Evolutionary conservation across 2,113 vertebrate genomes (phyloP).

Genomic region (Nipponia nippon): DNA sequence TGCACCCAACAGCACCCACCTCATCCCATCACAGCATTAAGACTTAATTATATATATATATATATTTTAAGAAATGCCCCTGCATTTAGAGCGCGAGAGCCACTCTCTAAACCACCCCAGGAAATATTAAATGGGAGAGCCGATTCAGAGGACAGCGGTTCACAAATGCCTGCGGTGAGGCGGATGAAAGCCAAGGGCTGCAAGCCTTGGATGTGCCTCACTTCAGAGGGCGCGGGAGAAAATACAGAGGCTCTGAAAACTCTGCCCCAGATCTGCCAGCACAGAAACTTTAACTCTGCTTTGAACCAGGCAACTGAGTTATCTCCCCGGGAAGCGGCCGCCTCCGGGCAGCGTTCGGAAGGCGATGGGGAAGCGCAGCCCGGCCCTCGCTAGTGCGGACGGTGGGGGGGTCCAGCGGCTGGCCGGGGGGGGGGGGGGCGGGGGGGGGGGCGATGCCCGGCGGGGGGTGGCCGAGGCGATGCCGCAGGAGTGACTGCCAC

Average conservation of each 20-base stretch:
- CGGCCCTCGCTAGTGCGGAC: background rate
- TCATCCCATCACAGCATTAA: background rate
- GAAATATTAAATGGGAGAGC: constrained; percentile 47
- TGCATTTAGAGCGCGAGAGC: background rate
- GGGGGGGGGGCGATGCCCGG: too few species aligned
- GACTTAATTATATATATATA: background rate
- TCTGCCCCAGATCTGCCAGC: constrained; percentile 57
- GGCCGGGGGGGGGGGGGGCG: too few species aligned
- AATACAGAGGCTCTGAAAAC: constrained; percentile 8
- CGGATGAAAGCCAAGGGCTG: constrained; percentile 31
- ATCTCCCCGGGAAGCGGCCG: background rate
- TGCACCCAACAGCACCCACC: background rate
- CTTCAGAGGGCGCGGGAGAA: background rate
- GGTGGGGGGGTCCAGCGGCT: background rate
- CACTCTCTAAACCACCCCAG: constrained; percentile 36
- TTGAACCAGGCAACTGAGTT: background rate
- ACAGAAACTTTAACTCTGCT: background rate
- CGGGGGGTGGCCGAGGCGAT: background rate
- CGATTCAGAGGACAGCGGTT: constrained; percentile 31
- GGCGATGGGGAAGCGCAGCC: background rate
- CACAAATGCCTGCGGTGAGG: constrained; percentile 39
- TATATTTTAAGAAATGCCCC: background rate
- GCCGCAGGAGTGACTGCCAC: background rate
- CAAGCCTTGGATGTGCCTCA: constrained; percentile 32
- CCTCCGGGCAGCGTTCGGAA: background rate